Evolutionary conservation across 2,888 invertebrate genomes (phyloP), one percentile per base, ranked within the genome.

Genomic region (Galeruca laticollis): DNA sequence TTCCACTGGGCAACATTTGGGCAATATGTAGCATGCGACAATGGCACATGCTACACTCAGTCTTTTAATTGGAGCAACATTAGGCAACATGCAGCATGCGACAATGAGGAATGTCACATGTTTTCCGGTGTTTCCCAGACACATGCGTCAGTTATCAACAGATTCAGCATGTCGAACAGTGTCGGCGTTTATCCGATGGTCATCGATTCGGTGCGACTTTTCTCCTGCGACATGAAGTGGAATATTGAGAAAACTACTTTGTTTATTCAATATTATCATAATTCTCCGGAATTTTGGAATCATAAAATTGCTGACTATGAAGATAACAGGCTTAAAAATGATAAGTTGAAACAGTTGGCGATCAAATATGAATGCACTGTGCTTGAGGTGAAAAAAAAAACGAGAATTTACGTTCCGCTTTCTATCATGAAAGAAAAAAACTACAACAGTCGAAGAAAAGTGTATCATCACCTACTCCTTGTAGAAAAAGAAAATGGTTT

Each of bases 201-300:
- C 26, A 26, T 4, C 26, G 60, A 37, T 6, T 62, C 62, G 15
- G 51, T 51, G 35, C 47, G 61, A 13, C 61, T 43, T 40, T 20
- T 26, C 43, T 20, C 9, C 11, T 20, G 61, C 62, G 62, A 62
- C 62, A 51, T 49, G 62, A 33, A 62, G 52, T 51, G 51, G 62
- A 33, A 51, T 31, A 62, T 51, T 8, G 62, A 49, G 5, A 51
- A 62, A 62, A 62, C 62, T 11, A 31, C 51, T 13, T 43, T 35
- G 10, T 51, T 62, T 62, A 62, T 62, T 51, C 51, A 62, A 33
- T 31, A 62, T 51, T 62, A 62, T 33, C 62, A 62, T 31, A 51
- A 62, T 51, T 62, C 51, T 6, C 62, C 51, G 35, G 62, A 31
- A 51, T 51, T 52, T 0, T 62, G 51, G 62, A 51, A 62, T 18